Evolutionary conservation across 2,113 vertebrate species (phyloP).

Genomic region (Alethe diademata): DNA sequence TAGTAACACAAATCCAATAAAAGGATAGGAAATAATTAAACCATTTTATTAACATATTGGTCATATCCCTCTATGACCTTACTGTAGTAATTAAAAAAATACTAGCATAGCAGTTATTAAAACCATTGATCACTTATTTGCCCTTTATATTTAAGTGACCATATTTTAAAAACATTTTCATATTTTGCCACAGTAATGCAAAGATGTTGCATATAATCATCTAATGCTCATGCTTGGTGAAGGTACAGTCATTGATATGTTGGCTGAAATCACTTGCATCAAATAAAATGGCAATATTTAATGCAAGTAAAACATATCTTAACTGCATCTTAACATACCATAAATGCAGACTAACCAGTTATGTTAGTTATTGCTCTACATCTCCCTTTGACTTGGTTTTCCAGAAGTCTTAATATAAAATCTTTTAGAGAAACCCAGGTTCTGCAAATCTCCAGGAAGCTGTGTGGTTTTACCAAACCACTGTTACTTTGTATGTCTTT

Average conservation of each 20-base stretch:
- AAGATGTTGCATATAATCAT: slow-evolving; percentile 8
- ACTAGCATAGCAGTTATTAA: neutral
- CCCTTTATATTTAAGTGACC: neutral
- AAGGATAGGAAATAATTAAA: neutral
- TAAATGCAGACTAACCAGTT: slow-evolving; percentile 31
- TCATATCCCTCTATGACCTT: neutral
- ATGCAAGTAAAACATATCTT: slow-evolving; percentile 63
- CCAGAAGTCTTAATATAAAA: neutral
- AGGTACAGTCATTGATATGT: slow-evolving; percentile 38
- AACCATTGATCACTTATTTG: neutral
- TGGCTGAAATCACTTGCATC: slow-evolving; percentile 55
- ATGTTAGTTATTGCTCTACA: neutral
- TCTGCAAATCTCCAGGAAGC: neutral
- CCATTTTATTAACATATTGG: neutral
- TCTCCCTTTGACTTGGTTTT: slow-evolving; percentile 9
- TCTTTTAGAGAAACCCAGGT: neutral
- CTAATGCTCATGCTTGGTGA: slow-evolving; percentile 47
- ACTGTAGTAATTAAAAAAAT: neutral
- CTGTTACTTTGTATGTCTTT: neutral
- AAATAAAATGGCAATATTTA: slow-evolving; percentile 58
- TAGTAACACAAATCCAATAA: neutral
- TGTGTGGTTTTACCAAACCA: neutral
- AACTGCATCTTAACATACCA: slow-evolving; percentile 3
- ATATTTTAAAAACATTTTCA: neutral
- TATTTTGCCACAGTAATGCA: neutral